Conservation (phyloP, 1,140 invertebrate species). For the Zaprionus inermis region DNA sequence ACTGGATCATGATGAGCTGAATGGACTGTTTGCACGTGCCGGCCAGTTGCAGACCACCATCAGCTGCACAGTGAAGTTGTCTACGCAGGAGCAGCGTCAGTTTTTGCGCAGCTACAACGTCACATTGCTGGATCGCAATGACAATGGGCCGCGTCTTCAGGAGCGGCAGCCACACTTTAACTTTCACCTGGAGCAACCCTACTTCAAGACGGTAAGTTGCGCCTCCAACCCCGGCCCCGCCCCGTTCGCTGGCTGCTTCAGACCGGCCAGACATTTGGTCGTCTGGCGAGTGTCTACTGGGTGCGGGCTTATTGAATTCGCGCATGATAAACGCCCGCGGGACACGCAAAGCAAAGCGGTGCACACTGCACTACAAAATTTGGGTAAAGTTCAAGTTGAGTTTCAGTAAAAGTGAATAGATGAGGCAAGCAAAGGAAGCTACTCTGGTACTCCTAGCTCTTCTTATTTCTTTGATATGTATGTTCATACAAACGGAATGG, state of each 20-base stretch:
- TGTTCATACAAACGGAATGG: too few relatives aligned
- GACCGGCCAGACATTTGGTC: slow-evolving; percentile 39
- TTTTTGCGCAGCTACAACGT: slow-evolving; percentile 65
- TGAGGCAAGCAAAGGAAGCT: too few relatives aligned
- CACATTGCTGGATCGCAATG: slow-evolving; percentile 76
- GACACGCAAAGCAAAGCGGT: slow-evolving; percentile 53
- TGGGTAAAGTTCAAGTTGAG: background rate
- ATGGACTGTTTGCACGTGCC: slow-evolving; percentile 44
- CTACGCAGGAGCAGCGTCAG: slow-evolving; percentile 36
- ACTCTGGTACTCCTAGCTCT: too few relatives aligned
- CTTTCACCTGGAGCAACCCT: slow-evolving; percentile 75
- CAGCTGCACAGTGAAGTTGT: slow-evolving; percentile 60
- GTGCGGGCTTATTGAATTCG: slow-evolving; percentile 76
- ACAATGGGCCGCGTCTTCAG: slow-evolving; percentile 78
- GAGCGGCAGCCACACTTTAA: slow-evolving; percentile 61
- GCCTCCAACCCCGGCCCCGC: background rate
- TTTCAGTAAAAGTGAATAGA: too few relatives aligned
- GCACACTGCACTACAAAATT: slow-evolving; percentile 12
- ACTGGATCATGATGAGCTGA: slow-evolving; percentile 74
- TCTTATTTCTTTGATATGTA: too few relatives aligned
- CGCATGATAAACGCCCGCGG: slow-evolving; percentile 61
- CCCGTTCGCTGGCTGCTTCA: slow-evolving; percentile 1
- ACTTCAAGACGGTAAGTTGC: slow-evolving; percentile 75
- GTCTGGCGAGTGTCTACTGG: slow-evolving; percentile 72
- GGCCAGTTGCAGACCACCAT: slow-evolving; percentile 58